A percentile compares a stretch with the other conserved stretches of the same genome.
phyloP scores from a whole-genome alignment of 2,797 vertebrate genomes.

The Cyclopterus lumpus region DNA sequence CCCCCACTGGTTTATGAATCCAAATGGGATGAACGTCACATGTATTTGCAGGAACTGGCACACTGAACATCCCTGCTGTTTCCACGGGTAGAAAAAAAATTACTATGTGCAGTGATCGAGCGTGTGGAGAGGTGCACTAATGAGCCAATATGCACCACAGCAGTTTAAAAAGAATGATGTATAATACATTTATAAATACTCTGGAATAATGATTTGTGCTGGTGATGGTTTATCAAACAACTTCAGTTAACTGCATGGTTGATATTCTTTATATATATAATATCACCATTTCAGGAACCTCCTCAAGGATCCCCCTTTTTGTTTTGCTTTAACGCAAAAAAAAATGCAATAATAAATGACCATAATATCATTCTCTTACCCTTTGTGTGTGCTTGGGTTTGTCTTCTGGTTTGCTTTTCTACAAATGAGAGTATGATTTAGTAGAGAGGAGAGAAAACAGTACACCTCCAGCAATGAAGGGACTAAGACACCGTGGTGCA shows the following conservation, averaged over 20 bases:
- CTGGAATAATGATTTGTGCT: not conserved
- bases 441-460: not conserved
- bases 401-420: constrained; percentile 1
- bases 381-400: not conserved
- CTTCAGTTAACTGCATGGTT: no score
- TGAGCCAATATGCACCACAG: not conserved
- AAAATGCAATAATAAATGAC: not conserved
- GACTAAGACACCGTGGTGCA: not conserved
- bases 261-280: not conserved
- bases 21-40: constrained; percentile 15
- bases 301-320: not conserved
- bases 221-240: not conserved
- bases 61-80: constrained; percentile 6
- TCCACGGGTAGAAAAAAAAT: not conserved
- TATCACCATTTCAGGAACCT: not conserved
- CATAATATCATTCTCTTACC: not conserved
- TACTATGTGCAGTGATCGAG: not conserved
- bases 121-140: not conserved
- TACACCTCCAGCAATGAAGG: not conserved
- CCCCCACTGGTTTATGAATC: constrained; percentile 17
- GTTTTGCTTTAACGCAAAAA: not conserved
- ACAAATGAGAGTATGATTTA: not conserved
- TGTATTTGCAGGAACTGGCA: constrained; percentile 10
- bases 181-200: not conserved
- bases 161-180: not conserved